Conservation (phyloP, 2,113 vertebrate genomes). For the Etheostoma spectabile region DNA sequence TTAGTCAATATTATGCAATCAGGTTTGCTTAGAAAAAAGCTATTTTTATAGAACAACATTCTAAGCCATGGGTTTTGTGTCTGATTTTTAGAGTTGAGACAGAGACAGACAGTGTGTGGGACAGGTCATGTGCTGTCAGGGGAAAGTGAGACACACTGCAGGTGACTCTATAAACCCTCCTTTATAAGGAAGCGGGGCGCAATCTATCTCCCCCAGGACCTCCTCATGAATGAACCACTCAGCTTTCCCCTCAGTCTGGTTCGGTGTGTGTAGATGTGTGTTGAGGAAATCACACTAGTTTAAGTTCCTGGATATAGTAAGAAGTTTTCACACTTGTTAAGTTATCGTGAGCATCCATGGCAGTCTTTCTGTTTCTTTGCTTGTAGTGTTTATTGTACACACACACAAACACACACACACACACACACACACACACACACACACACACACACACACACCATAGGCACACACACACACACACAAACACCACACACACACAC, state of each 20-base stretch:
- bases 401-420: background rate
- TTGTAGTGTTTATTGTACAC: background rate
- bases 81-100: conserved; percentile 16
- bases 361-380: conserved; percentile 12
- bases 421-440: conserved; percentile 26
- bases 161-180: conserved; percentile 74
- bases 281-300: conserved; percentile 21
- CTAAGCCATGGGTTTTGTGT: conserved; percentile 11
- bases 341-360: conserved; percentile 20
- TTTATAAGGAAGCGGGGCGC: conserved; percentile 75
- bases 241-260: conserved; percentile 56
- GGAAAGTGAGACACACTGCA: conserved; percentile 60
- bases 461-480: too few species aligned
- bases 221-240: conserved; percentile 77
- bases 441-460: too few species aligned
- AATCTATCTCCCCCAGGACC: conserved; percentile 71
- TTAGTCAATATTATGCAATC: background rate
- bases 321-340: conserved; percentile 14
- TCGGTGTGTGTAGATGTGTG: conserved; percentile 44
- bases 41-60: background rate
- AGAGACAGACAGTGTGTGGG: conserved; percentile 42
- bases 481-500: background rate
- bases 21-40: background rate
- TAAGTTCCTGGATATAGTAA: conserved; percentile 30
- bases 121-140: conserved; percentile 49